Percentiles rank a stretch among this genome's conserved stretches.
Evolutionary conservation across 1,140 invertebrate genomes (phyloP).

Genomic region (Lepidurus arcticus): DNA sequence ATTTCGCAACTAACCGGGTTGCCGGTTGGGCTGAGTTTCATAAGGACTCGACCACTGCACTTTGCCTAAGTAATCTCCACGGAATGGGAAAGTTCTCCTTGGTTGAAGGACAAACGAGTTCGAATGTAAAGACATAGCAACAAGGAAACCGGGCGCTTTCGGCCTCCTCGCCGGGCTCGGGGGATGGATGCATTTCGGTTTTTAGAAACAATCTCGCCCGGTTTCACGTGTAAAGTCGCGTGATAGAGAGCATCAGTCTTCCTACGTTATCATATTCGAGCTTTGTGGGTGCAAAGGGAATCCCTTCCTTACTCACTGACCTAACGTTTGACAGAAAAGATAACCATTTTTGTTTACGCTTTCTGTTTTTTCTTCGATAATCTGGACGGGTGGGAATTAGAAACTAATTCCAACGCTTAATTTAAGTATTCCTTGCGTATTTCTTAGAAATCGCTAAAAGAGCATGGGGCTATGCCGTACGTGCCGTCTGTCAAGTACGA

Average conservation of each 20-base stretch:
- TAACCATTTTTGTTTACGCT: not conserved
- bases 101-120: not conserved
- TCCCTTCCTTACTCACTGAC: not conserved
- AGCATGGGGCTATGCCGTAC: not conserved
- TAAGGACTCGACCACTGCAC: not conserved
- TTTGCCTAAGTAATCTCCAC: too few species aligned
- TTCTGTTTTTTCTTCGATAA: not conserved
- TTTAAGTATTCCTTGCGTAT: not conserved
- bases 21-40: not conserved
- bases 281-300: not conserved
- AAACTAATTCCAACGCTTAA: not conserved
- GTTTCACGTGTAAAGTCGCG: not conserved
- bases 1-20: not conserved
- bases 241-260: not conserved
- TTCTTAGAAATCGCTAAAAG: not conserved
- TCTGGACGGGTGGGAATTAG: not conserved
- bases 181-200: too few species aligned
- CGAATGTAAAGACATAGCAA: not conserved
- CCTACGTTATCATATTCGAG: not conserved
- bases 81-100: not conserved
- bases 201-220: not conserved
- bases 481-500: not conserved
- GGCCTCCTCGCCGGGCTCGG: too few species aligned
- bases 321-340: too few species aligned
- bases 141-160: not conserved